Conservation (phyloP, 1,140 invertebrate genomes). For the Ceratina japonica region DNA sequence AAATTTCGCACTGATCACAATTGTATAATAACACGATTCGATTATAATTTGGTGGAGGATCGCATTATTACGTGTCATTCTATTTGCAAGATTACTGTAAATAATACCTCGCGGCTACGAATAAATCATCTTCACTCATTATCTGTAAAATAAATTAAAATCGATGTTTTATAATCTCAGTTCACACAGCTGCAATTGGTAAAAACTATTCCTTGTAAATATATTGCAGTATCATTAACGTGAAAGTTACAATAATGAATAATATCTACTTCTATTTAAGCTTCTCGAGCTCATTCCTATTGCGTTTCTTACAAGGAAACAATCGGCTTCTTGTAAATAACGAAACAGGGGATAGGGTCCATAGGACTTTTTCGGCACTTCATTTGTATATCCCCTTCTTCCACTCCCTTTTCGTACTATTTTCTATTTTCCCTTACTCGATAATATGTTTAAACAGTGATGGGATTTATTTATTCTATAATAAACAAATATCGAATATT, state of each 20-base stretch:
- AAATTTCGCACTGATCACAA: not conserved
- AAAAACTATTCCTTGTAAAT: constrained; percentile 18
- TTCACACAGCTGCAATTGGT: not conserved
- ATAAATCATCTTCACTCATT: constrained; percentile 14
- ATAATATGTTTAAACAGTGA: not conserved
- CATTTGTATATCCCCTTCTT: constrained; percentile 14
- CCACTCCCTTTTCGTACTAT: not conserved
- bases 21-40: constrained; percentile 24
- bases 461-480: not conserved
- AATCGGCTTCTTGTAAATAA: constrained; percentile 39
- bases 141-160: constrained; percentile 28
- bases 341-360: not conserved
- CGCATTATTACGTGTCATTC: not conserved
- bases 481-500: not conserved
- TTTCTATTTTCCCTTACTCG: not conserved
- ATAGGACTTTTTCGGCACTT: constrained; percentile 12
- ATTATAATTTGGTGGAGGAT: constrained; percentile 35
- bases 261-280: not conserved
- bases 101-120: constrained; percentile 1
- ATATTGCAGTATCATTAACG: constrained; percentile 5
- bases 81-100: constrained; percentile 12
- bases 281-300: not conserved
- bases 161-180: not conserved
- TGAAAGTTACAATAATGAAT: not conserved
- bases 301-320: not conserved